Evolutionary conservation across 2,797 vertebrate genomes (phyloP), one percentile per base, ranked within the genome.

Genomic region (Betta splendens): DNA sequence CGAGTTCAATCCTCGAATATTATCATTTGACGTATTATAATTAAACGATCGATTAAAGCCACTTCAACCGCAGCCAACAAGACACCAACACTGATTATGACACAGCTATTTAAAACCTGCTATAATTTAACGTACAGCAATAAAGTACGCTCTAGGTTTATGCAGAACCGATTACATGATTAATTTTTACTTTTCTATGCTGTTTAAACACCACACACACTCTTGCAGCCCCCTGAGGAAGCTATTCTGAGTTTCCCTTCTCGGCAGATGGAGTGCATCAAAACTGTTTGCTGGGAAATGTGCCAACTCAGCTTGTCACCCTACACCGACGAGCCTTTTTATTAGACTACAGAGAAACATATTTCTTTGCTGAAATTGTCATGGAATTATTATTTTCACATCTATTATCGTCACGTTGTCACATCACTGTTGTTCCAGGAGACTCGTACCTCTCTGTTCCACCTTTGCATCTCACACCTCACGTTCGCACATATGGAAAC

Each of bases 201-300:
- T n/a, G n/a, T n/a, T n/a, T n/a, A n/a, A n/a, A n/a, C n/a, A n/a
- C n/a, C n/a, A n/a, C n/a, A n/a, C 1, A 3, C 17, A n/a, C 9
- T 13, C 20, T 47, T 46, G 23, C 6, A 53, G 32, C 15, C 17
- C 9, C 0, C 7, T 16, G 17, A 25, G 10, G 1, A 20, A 3
- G 22, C 32, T 25, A 54, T 52, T 48, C 22, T 26, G 20, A 36
- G 16, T 13, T 28, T 18, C 16, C 26, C 38, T 18, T 40, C 32
- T 33, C 32, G 33, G 15, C 32, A 15, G 32, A 33, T n/a, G 15
- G 32, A 33, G 13, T 50, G 6, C 45, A 52, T 38, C 17, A 56
- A 36, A 53, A 58, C 10, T 12, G 7, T 42, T 63, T 42, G 13
- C 49, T 52, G 29, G 47, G 48, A 70, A 35, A 36, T 3, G 12